These are phyloP conservation scores for Formica selysi DNA, from an alignment of 1,140 invertebrate genomes.

Conservation along the genomic window DNA sequence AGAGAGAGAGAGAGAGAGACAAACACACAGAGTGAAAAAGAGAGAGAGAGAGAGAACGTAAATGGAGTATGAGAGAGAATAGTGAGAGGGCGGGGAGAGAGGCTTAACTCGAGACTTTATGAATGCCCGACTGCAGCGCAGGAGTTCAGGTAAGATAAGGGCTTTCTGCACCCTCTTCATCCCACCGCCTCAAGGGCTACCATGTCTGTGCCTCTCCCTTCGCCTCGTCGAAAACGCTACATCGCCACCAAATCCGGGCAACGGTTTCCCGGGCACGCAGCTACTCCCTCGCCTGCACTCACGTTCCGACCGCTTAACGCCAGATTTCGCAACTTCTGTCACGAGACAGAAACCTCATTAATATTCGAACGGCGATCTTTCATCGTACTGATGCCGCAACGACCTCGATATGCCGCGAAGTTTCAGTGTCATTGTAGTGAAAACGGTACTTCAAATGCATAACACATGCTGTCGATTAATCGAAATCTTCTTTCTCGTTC, in stretches of 20 bases:
- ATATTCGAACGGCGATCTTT: slow-evolving; percentile 70
- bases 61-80: slow-evolving; percentile 12
- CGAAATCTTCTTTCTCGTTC: neutral
- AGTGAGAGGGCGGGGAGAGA: slow-evolving; percentile 52
- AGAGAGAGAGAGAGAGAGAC: slow-evolving; percentile 25
- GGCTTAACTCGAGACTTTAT: slow-evolving; percentile 79
- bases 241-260: slow-evolving; percentile 73
- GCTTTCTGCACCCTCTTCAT: slow-evolving; percentile 65
- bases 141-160: slow-evolving; percentile 79
- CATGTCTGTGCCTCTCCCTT: slow-evolving; percentile 34
- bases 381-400: slow-evolving; percentile 31
- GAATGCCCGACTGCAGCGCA: slow-evolving; percentile 71
- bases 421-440: slow-evolving; percentile 31
- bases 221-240: slow-evolving; percentile 67
- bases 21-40: neutral
- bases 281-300: slow-evolving; percentile 53
- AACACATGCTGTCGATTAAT: slow-evolving; percentile 31
- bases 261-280: slow-evolving; percentile 77
- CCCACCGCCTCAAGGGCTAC: slow-evolving; percentile 45
- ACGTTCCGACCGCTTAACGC: slow-evolving; percentile 66
- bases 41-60: slow-evolving; percentile 7
- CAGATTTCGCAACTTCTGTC: slow-evolving; percentile 73
- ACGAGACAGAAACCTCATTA: slow-evolving; percentile 60
- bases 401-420: slow-evolving; percentile 34
- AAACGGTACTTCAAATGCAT: slow-evolving; percentile 36